These are phyloP conservation scores for Zapornia atra DNA, from an alignment of 2,113 vertebrate species.

Conservation along the genomic window DNA sequence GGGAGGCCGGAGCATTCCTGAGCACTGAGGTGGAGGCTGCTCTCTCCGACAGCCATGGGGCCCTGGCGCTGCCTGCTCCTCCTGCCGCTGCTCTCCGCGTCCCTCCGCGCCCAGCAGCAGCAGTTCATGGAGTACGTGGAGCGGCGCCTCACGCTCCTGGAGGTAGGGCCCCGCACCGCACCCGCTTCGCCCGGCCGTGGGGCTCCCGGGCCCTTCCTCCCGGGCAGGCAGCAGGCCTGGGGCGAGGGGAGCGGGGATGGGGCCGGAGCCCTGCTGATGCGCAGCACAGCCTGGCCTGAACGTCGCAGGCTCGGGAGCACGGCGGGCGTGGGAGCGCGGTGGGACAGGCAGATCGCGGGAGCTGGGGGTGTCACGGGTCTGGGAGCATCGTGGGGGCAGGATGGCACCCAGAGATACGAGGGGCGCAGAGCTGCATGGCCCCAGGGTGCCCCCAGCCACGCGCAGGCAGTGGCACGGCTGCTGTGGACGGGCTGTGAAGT, in stretches of 20 bases:
- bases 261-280: background rate
- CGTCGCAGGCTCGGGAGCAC: background rate
- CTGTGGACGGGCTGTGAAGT: rapidly evolving
- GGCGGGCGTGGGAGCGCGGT: rapidly evolving
- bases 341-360: rapidly evolving
- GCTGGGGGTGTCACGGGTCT: rapidly evolving
- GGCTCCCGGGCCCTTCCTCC: background rate
- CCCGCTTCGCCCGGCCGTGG: rapidly evolving
- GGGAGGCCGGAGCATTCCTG: slow-evolving; percentile 78
- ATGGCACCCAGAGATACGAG: rapidly evolving
- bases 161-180: slow-evolving; percentile 58
- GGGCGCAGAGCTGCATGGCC: rapidly evolving
- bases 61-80: slow-evolving; percentile 69
- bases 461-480: background rate
- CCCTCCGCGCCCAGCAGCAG: slow-evolving; percentile 74
- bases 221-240: background rate
- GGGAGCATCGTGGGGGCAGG: rapidly evolving
- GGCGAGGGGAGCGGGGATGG: background rate
- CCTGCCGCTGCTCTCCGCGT: slow-evolving; percentile 43
- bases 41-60: background rate
- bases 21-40: slow-evolving; percentile 75
- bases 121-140: slow-evolving; percentile 83
- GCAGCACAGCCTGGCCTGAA: rapidly evolving
- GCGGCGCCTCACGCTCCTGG: slow-evolving; percentile 74
- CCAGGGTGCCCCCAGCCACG: rapidly evolving